These are phyloP conservation scores for Festucalex cinctus DNA, from an alignment of 2,113 vertebrate species.

Conservation along the genomic window DNA sequence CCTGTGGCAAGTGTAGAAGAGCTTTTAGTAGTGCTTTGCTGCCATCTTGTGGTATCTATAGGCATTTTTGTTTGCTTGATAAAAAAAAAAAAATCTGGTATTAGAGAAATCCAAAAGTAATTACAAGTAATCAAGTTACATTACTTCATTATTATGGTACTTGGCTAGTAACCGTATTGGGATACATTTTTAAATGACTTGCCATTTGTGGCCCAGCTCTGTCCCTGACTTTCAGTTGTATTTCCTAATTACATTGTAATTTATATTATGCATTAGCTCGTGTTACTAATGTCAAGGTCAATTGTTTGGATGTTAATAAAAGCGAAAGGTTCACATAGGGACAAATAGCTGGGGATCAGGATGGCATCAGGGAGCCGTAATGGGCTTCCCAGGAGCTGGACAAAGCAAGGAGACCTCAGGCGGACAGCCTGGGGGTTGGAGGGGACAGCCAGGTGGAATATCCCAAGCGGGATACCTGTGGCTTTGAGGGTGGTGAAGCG, in stretches of 20 bases:
- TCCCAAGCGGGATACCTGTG: neutral
- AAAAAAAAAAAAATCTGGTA: no score
- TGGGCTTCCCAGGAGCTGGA: neutral
- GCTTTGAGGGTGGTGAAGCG: neutral
- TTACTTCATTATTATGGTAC: no score
- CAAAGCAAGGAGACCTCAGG: slow-evolving; percentile 5
- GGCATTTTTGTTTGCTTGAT: no score
- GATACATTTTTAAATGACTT: no score
- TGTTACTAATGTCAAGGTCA: neutral
- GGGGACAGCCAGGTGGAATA: neutral
- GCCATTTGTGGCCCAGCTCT: no score
- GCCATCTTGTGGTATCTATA: no score
- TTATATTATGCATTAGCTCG: neutral
- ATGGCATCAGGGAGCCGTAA: neutral
- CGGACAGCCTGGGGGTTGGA: neutral
- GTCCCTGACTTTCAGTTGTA: neutral
- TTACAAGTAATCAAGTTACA: no score
- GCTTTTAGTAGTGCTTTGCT: no score
- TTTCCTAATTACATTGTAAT: neutral
- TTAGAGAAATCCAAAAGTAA: no score
- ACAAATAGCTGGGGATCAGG: neutral
- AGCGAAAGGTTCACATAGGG: neutral
- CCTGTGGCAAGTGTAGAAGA: no score
- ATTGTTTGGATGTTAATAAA: neutral
- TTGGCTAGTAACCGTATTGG: no score